Evolutionary conservation across 2,797 vertebrate genomes (phyloP), one percentile per base, ranked within the genome.

Genomic region (Muscicapa comitata): DNA sequence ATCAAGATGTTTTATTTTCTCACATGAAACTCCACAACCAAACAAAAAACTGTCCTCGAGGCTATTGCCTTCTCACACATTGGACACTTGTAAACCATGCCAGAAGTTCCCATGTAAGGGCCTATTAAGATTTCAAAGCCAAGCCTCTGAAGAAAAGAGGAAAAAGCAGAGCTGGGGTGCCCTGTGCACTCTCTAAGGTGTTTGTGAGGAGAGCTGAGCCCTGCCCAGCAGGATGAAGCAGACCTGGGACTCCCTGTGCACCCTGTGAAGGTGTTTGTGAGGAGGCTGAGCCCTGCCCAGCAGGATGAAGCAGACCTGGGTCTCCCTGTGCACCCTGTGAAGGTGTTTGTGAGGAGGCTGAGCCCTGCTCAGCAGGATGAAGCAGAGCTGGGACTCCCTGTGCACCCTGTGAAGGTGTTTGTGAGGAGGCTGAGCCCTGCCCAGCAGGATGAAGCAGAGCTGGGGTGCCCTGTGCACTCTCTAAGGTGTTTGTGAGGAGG

Each of bases 71-170:
- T 58, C 29, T 42, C 53, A 5, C 28, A 42, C 47, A 50, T 2
- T 19, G 45, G 26, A 7, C 37, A 33, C 2, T 2, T 0, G 2
- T 5, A 57, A 95, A 45, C 24, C 0, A 0, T 9, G 9, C 7
- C 29, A 40, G 31, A 47, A 47, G 25, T 18, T 50, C 33, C 17
- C 29, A 28, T 13, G 10, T 3, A 7, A 17, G 54, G 5, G 20
- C 31, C 31, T 12, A 7, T 21, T 10, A 55, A 66, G 43, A 40
- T 45, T 74, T 67, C 37, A 50, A 74, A 86, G 68, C 29, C 28
- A 59, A 82, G 11, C 14, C 58, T 85, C 2, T 3, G 2, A n/a
- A 66, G 25, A 55, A 13, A 23, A 9, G 11, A 59, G 19, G 29
- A 16, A 42, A 53, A 74, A n/a, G 0, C 75, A 95, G 78, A 53